Percentiles rank a stretch among this genome's conserved stretches.
These are phyloP conservation scores for Vulpes vulpes DNA, from an alignment of 2,113 vertebrate species.

Conservation along the genomic window DNA sequence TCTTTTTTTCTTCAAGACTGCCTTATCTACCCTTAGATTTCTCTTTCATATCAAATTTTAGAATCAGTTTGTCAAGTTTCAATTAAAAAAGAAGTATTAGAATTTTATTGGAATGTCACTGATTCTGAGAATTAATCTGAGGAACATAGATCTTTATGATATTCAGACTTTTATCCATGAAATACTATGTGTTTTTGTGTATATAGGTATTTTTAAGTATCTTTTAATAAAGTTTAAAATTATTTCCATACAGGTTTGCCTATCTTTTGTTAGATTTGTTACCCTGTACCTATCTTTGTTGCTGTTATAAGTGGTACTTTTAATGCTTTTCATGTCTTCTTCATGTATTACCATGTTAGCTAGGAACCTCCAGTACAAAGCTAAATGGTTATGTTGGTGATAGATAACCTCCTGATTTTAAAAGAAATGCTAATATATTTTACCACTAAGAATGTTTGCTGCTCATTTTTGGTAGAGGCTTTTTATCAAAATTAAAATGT, in stretches of 20 bases:
- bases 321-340: not conserved
- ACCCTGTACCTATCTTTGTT: not conserved
- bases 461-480: not conserved
- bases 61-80: not conserved
- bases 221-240: constrained; percentile 18
- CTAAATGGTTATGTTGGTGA: not conserved
- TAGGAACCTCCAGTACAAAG: not conserved
- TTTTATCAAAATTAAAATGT: not conserved
- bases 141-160: not conserved
- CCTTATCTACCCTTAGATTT: not conserved
- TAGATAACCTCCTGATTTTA: not conserved
- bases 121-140: constrained; percentile 26
- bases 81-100: not conserved
- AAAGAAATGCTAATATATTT: constrained; percentile 12
- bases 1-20: not conserved
- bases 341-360: not conserved
- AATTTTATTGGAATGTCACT: constrained; percentile 33
- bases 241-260: not conserved
- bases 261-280: not conserved
- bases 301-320: not conserved
- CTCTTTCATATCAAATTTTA: constrained; percentile 33
- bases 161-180: not conserved
- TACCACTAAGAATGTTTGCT: not conserved
- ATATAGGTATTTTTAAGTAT: not conserved
- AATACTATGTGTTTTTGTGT: constrained; percentile 8